Evolutionary conservation across 2,113 vertebrate species (phyloP).

Genomic region (Hyaena hyaena): DNA sequence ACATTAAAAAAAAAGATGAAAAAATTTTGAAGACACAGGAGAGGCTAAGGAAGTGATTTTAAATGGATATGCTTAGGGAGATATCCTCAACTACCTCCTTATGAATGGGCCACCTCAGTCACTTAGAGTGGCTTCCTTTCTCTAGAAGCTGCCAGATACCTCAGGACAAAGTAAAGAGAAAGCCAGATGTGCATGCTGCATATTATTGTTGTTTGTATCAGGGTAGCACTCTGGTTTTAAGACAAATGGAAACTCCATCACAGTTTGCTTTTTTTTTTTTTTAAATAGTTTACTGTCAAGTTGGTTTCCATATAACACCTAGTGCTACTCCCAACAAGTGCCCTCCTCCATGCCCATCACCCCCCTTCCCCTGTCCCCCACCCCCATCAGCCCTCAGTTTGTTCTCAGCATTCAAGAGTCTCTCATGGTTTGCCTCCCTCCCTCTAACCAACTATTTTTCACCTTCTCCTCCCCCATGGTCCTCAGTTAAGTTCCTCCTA

Average conservation of each 20-base stretch:
- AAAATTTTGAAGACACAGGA: neutral
- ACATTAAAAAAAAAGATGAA: neutral
- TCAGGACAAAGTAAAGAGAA: neutral
- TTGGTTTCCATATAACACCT: too few species aligned
- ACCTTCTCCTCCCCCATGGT: too few species aligned
- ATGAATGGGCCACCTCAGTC: neutral
- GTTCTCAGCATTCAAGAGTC: too few species aligned
- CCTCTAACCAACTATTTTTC: too few species aligned
- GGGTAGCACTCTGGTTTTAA: conserved; percentile 67
- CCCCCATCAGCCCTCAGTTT: too few species aligned
- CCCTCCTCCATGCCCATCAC: too few species aligned
- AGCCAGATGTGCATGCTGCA: neutral
- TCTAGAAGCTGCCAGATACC: conserved; percentile 58
- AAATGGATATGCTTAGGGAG: neutral
- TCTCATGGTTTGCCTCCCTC: too few species aligned
- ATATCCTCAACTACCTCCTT: conserved; percentile 31
- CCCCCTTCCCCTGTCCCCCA: too few species aligned
- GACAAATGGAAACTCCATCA: conserved; percentile 60
- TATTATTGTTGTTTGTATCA: conserved; percentile 54
- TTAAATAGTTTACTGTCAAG: too few species aligned
- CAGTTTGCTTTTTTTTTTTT: conserved; percentile 59
- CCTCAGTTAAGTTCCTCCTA: too few species aligned
- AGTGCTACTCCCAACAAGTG: too few species aligned
- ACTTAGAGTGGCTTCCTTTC: conserved; percentile 35
- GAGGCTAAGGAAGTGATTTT: neutral